Base-by-base conservation (phyloP, 2,113 vertebrate species). In the Seriola quinqueradiata region DNA sequence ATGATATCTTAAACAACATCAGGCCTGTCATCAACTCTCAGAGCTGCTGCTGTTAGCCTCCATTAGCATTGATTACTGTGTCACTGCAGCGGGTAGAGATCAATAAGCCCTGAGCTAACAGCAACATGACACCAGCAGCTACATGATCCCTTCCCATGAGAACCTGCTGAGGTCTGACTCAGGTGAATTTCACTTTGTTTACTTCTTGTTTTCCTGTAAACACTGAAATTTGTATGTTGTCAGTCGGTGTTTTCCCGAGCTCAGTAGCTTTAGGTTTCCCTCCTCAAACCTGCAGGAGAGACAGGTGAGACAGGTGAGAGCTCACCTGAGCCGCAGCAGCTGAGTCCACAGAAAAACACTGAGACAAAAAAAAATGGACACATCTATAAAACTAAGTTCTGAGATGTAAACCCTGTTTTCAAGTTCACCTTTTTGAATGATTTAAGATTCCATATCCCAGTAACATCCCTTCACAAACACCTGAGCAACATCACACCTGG, bases 231-330 rank as follows among this genome's bases (percentile, higher is more conserved):
- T 75, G 34, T 48, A 71, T 66, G 46, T 58, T 42, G 19, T 8
- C 40, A 17, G 25, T n/a, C 28, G 1, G 12, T 44, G 44, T 55
- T 58, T 75, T 36, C 36, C 25, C 55, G 12, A 46, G 42, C 66
- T 71, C 57, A 28, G 46, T 4, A 34, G 63, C 46, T 72, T 64
- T 36, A 57, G 28, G 28, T 44, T 71, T 28, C 69, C 42, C 36
- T 55, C 50, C 17, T 10, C 36, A 42, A 36, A 80, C 54, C 57
- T 57, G 65, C 36, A 44, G 48, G n/a, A 6, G 38, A 38, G 38
- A 38, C 38, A 38, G 40, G 7, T 32, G 40, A 13, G 54, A 59
- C 55, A 58, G 46, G 13, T 32, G 23, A 16, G n/a, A 5, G 23
- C 23, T n/a, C 52, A 54, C 52, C 19, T 54, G 21, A 54, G 10